Evolutionary conservation across 2,797 vertebrate species (phyloP).

Genomic region (Dallia pectoralis): DNA sequence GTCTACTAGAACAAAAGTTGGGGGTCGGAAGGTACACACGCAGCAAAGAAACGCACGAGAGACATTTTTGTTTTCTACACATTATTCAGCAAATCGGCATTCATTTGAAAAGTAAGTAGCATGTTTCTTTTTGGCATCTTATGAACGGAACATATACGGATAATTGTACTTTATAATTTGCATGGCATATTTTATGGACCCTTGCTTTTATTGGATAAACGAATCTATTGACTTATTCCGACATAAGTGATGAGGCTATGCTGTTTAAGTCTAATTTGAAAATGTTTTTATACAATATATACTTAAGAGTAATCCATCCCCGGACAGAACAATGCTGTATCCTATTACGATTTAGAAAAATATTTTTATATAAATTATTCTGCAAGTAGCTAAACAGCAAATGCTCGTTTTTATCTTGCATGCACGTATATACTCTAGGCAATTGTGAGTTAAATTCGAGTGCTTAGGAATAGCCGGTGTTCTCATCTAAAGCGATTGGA

Average conservation of each 20-base stretch:
- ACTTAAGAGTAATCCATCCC: not conserved
- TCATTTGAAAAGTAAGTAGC: slow-evolving; percentile 59
- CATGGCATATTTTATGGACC: not conserved
- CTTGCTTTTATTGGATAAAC: not conserved
- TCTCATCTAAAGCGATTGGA: not conserved
- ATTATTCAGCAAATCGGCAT: slow-evolving; percentile 37
- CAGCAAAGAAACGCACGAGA: not conserved
- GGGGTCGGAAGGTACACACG: slow-evolving; percentile 57
- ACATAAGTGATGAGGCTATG: not conserved
- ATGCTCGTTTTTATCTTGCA: not conserved
- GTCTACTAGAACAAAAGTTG: slow-evolving; percentile 62
- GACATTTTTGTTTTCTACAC: slow-evolving; percentile 21
- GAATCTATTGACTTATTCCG: not conserved
- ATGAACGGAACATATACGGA: not conserved
- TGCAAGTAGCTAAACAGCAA: not conserved
- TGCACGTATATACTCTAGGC: not conserved
- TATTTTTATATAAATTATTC: not conserved
- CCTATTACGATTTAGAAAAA: not conserved
- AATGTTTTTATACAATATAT: not conserved
- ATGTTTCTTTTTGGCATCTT: not conserved
- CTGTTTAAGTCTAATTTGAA: not conserved
- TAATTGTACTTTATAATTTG: not conserved
- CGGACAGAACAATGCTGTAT: not conserved
- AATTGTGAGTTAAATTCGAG: not conserved
- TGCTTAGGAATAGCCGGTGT: not conserved